These are phyloP conservation scores for Macrophya alboannulata DNA, from an alignment of 2,888 invertebrate genomes.

Conservation along the genomic window DNA sequence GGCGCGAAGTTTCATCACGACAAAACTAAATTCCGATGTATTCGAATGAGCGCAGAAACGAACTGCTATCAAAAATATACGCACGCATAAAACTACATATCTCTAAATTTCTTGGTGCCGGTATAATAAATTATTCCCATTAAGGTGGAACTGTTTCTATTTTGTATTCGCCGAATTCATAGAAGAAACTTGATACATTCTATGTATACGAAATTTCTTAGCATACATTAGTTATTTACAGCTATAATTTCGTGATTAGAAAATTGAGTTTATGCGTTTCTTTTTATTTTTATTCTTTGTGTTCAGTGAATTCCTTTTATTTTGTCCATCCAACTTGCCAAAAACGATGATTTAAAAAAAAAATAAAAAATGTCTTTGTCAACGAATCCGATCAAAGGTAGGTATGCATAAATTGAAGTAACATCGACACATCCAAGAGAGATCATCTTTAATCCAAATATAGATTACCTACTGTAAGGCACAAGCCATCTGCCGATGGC, in stretches of 20 bases:
- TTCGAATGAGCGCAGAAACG: background rate
- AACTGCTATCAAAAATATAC: background rate
- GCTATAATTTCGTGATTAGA: conserved; percentile 11
- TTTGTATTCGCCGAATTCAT: background rate
- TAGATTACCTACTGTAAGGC: conserved; percentile 26
- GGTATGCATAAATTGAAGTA: conserved; percentile 5
- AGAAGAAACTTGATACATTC: background rate
- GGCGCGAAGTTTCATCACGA: no score
- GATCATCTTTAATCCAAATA: conserved; percentile 6
- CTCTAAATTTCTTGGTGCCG: background rate
- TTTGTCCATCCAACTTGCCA: background rate
- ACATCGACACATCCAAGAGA: background rate
- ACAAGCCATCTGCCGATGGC: conserved; percentile 47
- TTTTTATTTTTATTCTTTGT: background rate
- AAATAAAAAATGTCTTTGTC: background rate
- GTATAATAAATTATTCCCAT: background rate
- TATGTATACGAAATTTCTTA: background rate
- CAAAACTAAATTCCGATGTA: background rate
- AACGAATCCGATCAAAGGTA: background rate
- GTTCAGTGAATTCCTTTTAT: background rate
- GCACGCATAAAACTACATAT: background rate
- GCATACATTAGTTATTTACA: conserved; percentile 5
- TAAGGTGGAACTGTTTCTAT: background rate
- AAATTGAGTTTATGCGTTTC: background rate
- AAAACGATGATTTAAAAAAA: background rate